Conservation (phyloP, 2,888 invertebrate genomes). For the Troides helena region DNA sequence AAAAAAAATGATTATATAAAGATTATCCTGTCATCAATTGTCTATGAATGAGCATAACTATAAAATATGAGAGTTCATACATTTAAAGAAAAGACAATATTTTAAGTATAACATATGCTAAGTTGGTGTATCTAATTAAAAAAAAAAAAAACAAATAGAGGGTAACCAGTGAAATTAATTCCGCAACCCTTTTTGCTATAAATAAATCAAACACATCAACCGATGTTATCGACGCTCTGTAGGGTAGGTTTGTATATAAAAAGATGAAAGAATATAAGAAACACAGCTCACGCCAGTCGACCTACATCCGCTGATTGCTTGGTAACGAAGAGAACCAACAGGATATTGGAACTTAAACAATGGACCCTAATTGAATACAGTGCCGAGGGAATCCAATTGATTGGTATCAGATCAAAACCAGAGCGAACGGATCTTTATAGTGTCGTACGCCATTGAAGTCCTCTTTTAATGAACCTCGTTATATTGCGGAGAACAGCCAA, state of each 20-base stretch:
- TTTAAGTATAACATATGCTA: no score
- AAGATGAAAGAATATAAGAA: neutral
- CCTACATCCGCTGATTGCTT: conserved; percentile 21
- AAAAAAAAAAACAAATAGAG: no score
- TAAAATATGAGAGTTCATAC: no score
- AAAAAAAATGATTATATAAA: no score
- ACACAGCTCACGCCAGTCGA: neutral
- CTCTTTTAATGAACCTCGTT: neutral
- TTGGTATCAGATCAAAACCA: conserved; percentile 24
- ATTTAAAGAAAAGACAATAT: no score
- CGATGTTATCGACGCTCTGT: neutral
- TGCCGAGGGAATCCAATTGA: conserved; percentile 20
- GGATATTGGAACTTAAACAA: conserved; percentile 29
- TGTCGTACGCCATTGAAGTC: neutral
- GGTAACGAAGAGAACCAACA: conserved; percentile 10
- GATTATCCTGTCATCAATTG: no score
- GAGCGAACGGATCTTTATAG: conserved; percentile 6
- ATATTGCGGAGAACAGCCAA: neutral
- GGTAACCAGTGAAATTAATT: no score
- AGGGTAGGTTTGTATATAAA: neutral
- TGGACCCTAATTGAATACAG: conserved; percentile 26
- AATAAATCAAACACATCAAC: neutral
- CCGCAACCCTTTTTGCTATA: no score
- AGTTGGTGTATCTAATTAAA: no score
- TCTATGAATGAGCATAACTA: no score